Percentiles rank a stretch among this genome's conserved stretches.
Evolutionary conservation across 2,113 vertebrate species (phyloP).

Genomic region (Eleginops maclovinus): DNA sequence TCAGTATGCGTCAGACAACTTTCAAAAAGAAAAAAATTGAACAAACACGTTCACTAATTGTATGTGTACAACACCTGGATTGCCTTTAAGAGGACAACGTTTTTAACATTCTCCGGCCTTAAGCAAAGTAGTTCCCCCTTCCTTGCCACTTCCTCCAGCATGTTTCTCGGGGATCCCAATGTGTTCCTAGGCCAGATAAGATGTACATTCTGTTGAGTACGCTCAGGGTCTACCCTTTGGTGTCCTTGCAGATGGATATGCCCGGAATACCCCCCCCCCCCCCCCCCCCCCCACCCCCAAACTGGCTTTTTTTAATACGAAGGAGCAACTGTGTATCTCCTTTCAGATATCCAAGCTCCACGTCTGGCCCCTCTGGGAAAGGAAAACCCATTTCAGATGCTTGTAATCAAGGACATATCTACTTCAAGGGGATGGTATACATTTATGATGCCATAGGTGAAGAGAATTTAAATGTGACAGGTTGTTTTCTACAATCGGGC

Average conservation of each 20-base stretch:
- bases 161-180: background rate
- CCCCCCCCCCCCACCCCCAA: background rate
- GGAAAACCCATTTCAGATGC: background rate
- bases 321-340: background rate
- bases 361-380: background rate
- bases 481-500: background rate
- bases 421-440: background rate
- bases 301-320: background rate
- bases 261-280: background rate
- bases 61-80: background rate
- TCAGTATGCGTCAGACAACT: background rate
- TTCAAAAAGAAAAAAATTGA: background rate
- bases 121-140: background rate
- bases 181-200: background rate
- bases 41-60: background rate
- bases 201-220: constrained; percentile 8
- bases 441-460: background rate
- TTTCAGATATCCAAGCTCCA: background rate
- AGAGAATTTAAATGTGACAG: background rate
- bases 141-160: background rate
- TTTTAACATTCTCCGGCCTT: background rate
- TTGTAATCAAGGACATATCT: background rate
- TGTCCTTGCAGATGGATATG: constrained; percentile 1
- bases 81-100: background rate
- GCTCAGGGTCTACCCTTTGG: background rate